These are phyloP conservation scores for Calonectris borealis DNA, from an alignment of 2,113 vertebrate genomes.

Conservation along the genomic window DNA sequence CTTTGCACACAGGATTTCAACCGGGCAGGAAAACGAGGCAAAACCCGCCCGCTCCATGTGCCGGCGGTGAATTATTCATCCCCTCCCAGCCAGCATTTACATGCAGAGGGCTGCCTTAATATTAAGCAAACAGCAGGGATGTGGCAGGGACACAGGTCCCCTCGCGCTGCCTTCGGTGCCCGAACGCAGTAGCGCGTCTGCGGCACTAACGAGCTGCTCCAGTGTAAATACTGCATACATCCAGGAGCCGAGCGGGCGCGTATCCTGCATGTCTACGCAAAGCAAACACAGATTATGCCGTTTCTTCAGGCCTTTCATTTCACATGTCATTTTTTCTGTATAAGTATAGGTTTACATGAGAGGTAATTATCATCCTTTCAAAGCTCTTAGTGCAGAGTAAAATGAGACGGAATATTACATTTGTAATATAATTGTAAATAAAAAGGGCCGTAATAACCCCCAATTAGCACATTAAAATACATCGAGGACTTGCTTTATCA, in stretches of 20 bases:
- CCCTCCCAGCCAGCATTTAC: not conserved
- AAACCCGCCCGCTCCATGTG: accelerated
- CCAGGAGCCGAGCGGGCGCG: not conserved
- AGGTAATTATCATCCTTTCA: conserved; percentile 73
- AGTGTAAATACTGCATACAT: accelerated
- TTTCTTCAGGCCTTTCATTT: conserved; percentile 50
- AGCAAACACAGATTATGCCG: conserved; percentile 18
- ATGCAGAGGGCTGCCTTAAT: not conserved
- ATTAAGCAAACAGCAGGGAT: not conserved
- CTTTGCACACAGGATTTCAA: not conserved
- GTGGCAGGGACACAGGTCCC: not conserved
- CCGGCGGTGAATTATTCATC: not conserved
- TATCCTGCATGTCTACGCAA: not conserved
- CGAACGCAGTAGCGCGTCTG: not conserved
- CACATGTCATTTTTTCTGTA: conserved; percentile 52
- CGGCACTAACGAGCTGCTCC: not conserved
- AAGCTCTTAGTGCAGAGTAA: conserved; percentile 60
- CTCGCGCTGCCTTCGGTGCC: not conserved
- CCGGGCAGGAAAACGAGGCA: accelerated
- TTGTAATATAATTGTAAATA: conserved; percentile 74
- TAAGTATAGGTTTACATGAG: conserved; percentile 68
- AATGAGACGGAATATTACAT: conserved; percentile 66
- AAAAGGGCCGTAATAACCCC: conserved; percentile 75
- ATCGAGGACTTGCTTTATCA: conserved; percentile 55
- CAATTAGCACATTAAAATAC: conserved; percentile 77